Evolutionary conservation across 1,140 invertebrate genomes (phyloP), one percentile per base, ranked within the genome.

Genomic region (Carposina sasakii): DNA sequence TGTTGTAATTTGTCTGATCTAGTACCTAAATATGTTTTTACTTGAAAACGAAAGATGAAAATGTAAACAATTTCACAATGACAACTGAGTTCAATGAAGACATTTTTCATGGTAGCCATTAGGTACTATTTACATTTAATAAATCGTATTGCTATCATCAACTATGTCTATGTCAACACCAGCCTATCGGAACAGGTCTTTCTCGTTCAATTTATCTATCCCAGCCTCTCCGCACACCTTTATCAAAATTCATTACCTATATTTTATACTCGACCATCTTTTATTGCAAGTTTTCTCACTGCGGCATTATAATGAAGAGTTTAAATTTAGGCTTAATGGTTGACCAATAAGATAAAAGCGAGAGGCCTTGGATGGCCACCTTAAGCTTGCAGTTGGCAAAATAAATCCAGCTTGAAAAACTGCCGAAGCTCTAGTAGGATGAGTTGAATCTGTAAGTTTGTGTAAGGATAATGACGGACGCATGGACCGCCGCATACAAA

Each of bases 341-440:
- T 78, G 76, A 78, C 77, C 81, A 84, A 84, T 81, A 84, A 84
- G 76, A 84, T 81, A 78, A 84, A 81, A 81, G 70, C 67, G 76
- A 79, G 69, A 72, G 71, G 70, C 61, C 64, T 67, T 63, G 57
- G 54, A 54, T 63, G 49, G 51, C 72, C 45, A 65, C 48, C 22
- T 37, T 55, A 47, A 24, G 24, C 39, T 33, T 62, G 31, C 63
- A 20, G 8, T n/a, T n/a, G n/a, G n/a, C n/a, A n/a, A n/a, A n/a
- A n/a, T n/a, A n/a, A n/a, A n/a, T n/a, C n/a, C n/a, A n/a, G n/a
- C n/a, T n/a, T n/a, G n/a, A n/a, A n/a, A n/a, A n/a, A n/a, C n/a
- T n/a, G n/a, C n/a, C n/a, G n/a, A n/a, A n/a, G n/a, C n/a, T n/a
- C n/a, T n/a, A n/a, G n/a, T n/a, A n/a, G n/a, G n/a, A n/a, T n/a